Base-by-base conservation (phyloP, 2,113 vertebrate genomes). In the Forbesichthys papilliferus region DNA sequence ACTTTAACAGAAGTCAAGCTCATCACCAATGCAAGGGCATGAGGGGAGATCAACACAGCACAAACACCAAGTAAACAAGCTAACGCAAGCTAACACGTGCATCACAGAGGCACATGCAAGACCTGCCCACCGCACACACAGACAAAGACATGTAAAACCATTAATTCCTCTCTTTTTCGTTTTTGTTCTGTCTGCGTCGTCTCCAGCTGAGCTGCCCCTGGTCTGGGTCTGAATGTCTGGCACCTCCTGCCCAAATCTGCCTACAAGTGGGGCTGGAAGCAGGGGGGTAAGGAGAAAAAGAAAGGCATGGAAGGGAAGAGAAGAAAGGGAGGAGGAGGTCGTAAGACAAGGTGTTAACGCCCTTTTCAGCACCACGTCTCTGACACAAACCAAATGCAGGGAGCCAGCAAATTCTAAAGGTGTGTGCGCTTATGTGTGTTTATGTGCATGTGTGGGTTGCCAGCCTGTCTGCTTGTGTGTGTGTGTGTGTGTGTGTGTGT, bases 241-340 rank as follows among this genome's bases (percentile, higher is more conserved):
- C 91, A 92, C 91, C 89, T 92, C 87, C 78, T 74, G 82, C 86
- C 87, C 81, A 82, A 87, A 84, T 84, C 86, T 69, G 80, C 75
- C 75, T 83, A 71, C 13, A 3, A 76, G 61, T 55, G 77, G 68
- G 72, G 75, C 61, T 54, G 51, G 74, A 78, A 58, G 9, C 42
- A 67, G 59, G 74, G 66, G 69, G 77, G 75, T 3, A n/a, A 61
- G 42, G 71, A n/a, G 55, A 55, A 58, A 61, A 70, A 75, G 55
- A 60, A 61, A 58, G 63, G 16, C 55, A 64, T 75, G 85, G 70
- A 69, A 86, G 78, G 73, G 79, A 70, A 79, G 82, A 72, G 79
- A 75, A 79, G 68, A 79, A 80, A 75, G 69, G 75, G 81, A 77
- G 36, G 68, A 76, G 82, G 77, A 76, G 75, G 77, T 69, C 75